Conservation (phyloP, 1,140 invertebrate species). For the Drosophila arawakana region DNA sequence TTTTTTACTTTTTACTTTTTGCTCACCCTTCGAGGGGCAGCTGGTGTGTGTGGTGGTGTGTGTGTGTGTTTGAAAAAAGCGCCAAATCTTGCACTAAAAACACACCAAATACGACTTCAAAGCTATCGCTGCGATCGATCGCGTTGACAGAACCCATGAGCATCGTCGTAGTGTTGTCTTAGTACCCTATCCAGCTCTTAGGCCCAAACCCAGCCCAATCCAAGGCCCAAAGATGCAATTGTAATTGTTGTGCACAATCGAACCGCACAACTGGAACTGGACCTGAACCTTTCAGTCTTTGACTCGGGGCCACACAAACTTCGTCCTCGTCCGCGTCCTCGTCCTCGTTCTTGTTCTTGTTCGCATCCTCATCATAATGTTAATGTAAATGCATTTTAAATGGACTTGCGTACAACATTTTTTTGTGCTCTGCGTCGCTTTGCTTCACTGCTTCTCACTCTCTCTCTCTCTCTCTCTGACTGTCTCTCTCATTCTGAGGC, state of each 20-base stretch:
- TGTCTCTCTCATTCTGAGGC: no score
- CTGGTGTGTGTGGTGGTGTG: no score
- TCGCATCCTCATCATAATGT: conserved; percentile 81
- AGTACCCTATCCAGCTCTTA: background rate
- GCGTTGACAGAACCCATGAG: conserved; percentile 52
- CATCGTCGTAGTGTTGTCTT: background rate
- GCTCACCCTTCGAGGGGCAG: conserved; percentile 30
- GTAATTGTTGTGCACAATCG: conserved; percentile 68
- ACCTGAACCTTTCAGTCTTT: background rate
- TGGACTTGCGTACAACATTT: conserved; percentile 83
- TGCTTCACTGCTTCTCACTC: background rate
- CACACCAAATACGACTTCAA: conserved; percentile 84
- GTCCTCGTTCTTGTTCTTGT: conserved; percentile 59
- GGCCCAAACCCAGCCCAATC: conserved; percentile 1
- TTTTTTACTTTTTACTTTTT: conserved; percentile 30
- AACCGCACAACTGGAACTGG: conserved; percentile 7
- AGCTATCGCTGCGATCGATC: conserved; percentile 83
- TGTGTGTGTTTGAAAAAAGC: conserved; percentile 74
- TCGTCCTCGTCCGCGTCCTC: conserved; percentile 48
- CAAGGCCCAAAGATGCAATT: conserved; percentile 57
- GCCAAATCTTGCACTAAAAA: conserved; percentile 84
- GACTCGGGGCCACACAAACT: conserved; percentile 66
- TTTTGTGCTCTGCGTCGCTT: conserved; percentile 49
- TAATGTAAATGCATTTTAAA: conserved; percentile 84
- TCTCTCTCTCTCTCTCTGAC: no score